Evolutionary conservation across 37 sponge, comb jelly and placozoan species (phyloP), one percentile per base, ranked within the genome.

Genomic region (Diacarnus erythraeanus): DNA sequence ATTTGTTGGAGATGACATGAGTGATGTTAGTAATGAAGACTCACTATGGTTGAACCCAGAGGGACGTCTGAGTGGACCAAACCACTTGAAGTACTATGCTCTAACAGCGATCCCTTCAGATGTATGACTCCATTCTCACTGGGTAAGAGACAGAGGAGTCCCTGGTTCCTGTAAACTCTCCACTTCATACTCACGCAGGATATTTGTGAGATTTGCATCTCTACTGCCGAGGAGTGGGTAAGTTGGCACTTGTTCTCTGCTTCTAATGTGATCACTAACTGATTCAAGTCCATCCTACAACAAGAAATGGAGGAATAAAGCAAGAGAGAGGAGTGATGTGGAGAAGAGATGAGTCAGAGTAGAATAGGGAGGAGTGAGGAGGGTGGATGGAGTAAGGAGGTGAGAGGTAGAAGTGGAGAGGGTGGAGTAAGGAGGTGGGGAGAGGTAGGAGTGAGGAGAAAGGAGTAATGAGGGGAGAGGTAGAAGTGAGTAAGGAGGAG

Each of bases 1-100:
- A n/a, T n/a, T n/a, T n/a, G n/a, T n/a, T n/a, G n/a, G n/a, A n/a
- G n/a, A n/a, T n/a, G n/a, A n/a, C n/a, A n/a, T n/a, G n/a, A n/a
- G n/a, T n/a, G n/a, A n/a, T 1, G 38, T 34, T 36, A 37, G 64
- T 43, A 71, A n/a, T 6, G 2, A 67, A 8, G 20, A 29, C 83
- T 65, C 31, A 84, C 85, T 72, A 58, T 33, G n/a, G 78, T 69
- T 71, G 60, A 72, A 33, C 85, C 85, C 1, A 86, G 75, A 35
- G 86, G 86, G 29, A 86, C 75, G 36, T 86, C 86, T 30, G 80
- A 79, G 69, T 51, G 65, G 35, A 59, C 69, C n/a, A 77, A 38
- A 26, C 38, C 42, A 22, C 17, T 36, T 27, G 74, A 18, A 15
- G 26, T 29, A 9, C 21, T 38, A 67, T 63, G 37, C 3, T 30